Evolutionary conservation across 2,797 vertebrate genomes (phyloP).

Genomic region (Urosaurus nigricauda): DNA sequence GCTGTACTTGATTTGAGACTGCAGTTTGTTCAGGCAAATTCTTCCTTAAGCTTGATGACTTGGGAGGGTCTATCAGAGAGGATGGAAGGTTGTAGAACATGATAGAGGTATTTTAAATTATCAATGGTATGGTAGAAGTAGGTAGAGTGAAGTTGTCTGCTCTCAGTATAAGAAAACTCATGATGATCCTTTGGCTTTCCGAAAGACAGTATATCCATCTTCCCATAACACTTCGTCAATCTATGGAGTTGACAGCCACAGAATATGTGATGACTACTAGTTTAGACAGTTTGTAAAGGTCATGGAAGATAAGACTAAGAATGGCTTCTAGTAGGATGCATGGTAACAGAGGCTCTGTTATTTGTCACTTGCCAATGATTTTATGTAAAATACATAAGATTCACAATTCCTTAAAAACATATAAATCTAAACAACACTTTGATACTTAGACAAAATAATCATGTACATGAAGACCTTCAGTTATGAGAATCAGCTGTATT

Average conservation of each 20-base stretch:
- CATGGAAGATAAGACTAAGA: too few relatives aligned
- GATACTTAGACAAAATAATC: not conserved
- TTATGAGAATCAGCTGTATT: too few relatives aligned
- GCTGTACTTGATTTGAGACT: conserved; percentile 63
- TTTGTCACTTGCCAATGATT: too few relatives aligned
- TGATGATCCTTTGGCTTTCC: not conserved
- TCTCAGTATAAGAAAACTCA: not conserved
- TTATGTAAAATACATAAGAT: too few relatives aligned
- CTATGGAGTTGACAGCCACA: not conserved
- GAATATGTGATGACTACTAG: not conserved
- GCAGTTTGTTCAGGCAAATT: conserved; percentile 55
- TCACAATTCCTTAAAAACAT: too few relatives aligned
- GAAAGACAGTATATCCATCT: not conserved
- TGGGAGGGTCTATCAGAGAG: conserved; percentile 54
- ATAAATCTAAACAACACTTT: too few relatives aligned
- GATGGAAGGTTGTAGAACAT: not conserved
- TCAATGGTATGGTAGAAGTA: not conserved
- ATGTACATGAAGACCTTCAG: too few relatives aligned
- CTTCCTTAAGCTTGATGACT: conserved; percentile 50
- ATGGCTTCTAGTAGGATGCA: too few relatives aligned
- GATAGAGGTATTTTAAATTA: not conserved
- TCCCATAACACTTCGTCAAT: not conserved
- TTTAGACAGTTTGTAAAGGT: too few relatives aligned
- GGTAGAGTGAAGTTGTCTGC: not conserved
- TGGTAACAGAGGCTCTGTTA: too few relatives aligned